Evolutionary conservation across 1,140 invertebrate genomes (phyloP).

Genomic region (Drosophila mayri): DNA sequence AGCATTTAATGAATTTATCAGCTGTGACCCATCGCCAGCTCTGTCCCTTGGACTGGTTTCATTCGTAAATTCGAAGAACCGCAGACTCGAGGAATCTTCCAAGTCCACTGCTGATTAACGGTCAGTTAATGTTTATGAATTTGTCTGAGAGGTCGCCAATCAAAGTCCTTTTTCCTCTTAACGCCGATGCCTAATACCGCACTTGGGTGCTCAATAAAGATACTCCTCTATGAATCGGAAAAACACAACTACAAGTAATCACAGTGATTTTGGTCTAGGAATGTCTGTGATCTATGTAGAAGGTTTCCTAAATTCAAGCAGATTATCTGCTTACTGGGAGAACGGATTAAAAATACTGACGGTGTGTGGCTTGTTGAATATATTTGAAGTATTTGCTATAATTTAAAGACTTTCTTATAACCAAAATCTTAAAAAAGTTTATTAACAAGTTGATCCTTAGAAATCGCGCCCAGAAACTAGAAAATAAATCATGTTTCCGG

Average conservation of each 20-base stretch:
- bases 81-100: background rate
- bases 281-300: conserved; percentile 43
- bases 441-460: background rate
- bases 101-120: conserved; percentile 36
- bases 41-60: conserved; percentile 44
- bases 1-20: conserved; percentile 79
- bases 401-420: background rate
- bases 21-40: conserved; percentile 66
- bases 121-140: conserved; percentile 69
- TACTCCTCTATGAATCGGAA: no score
- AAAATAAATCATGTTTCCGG: no score
- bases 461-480: background rate
- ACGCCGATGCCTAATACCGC: background rate
- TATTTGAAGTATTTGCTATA: background rate
- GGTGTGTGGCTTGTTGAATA: background rate
- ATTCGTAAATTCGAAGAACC: conserved; percentile 36
- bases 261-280: conserved; percentile 46
- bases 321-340: background rate
- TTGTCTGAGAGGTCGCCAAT: conserved; percentile 37
- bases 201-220: background rate
- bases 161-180: background rate
- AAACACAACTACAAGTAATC: conserved; percentile 54
- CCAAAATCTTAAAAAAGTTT: background rate
- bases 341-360: conserved; percentile 35
- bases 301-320: background rate